Evolutionary conservation across 1,140 invertebrate species (phyloP).

Genomic region (Kradibia gibbosae): DNA sequence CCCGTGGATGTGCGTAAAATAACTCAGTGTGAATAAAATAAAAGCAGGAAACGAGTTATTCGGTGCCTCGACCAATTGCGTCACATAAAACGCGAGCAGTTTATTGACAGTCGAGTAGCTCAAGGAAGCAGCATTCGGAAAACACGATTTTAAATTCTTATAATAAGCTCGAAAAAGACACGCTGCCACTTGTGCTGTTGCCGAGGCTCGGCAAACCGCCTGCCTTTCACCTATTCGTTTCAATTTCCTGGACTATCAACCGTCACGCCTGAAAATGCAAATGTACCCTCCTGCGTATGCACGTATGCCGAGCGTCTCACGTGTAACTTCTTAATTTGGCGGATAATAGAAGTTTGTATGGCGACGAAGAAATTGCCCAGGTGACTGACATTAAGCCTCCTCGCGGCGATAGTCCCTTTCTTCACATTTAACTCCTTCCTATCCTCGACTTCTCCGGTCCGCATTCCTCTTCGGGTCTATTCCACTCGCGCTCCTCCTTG

Average conservation of each 20-base stretch:
- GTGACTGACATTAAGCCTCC: not conserved
- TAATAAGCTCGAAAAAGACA: not conserved
- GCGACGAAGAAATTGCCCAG: not conserved
- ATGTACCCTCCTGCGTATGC: not conserved
- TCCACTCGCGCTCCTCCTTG: no score
- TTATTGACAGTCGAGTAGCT: not conserved
- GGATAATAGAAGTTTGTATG: not conserved
- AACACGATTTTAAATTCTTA: constrained; percentile 32
- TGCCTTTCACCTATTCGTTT: constrained; percentile 38
- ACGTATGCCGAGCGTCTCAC: not conserved
- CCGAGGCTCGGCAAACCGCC: not conserved
- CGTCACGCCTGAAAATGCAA: constrained; percentile 21
- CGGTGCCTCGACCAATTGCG: not conserved
- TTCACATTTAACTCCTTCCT: not conserved
- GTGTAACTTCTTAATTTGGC: constrained; percentile 21
- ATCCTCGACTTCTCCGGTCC: no score
- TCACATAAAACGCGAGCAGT: not conserved
- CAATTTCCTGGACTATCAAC: constrained; percentile 30
- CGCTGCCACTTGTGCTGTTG: not conserved
- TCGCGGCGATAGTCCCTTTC: not conserved
- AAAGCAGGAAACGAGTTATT: constrained; percentile 31
- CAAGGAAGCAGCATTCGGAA: constrained; percentile 13
- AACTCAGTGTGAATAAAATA: not conserved
- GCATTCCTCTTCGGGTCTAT: no score
- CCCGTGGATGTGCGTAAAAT: not conserved